phyloP scores from a whole-genome alignment of 2,113 vertebrate genomes.

The Chrysemys picta region DNA sequence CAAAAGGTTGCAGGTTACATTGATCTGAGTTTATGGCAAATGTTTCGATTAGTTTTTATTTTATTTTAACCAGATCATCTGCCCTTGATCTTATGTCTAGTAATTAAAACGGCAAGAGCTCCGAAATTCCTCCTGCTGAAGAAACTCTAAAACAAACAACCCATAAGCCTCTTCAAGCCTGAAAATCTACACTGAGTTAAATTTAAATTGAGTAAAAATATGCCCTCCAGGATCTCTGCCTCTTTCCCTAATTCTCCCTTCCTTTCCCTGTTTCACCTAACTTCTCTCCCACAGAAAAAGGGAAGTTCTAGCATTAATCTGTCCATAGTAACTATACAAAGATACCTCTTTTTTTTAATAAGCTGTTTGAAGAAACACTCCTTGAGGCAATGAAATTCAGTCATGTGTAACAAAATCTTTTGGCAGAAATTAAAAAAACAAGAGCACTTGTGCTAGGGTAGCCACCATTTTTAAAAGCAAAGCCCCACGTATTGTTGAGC shows the following conservation, averaged over 20 bases:
- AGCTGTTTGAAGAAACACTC: constrained; percentile 7
- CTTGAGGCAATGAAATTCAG: constrained; percentile 1
- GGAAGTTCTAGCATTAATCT: background rate
- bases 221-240: background rate
- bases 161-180: constrained; percentile 24
- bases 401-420: background rate
- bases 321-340: background rate
- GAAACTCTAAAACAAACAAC: constrained; percentile 7
- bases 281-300: background rate
- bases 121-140: constrained; percentile 22
- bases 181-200: constrained; percentile 24
- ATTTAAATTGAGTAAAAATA: constrained; percentile 13
- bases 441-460: constrained; percentile 5
- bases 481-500: background rate
- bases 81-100: background rate
- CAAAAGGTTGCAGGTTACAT: background rate
- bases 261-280: background rate
- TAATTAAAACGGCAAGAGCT: background rate
- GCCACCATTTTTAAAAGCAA: constrained; percentile 1
- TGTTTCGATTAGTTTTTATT: background rate
- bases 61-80: background rate
- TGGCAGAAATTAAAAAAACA: background rate
- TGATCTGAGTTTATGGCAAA: background rate
- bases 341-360: constrained; percentile 1
- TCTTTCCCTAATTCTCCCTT: background rate